Evolutionary conservation across 2,888 invertebrate species (phyloP), one percentile per base, ranked within the genome.

Genomic region (Zaprionus bogoriensis): DNA sequence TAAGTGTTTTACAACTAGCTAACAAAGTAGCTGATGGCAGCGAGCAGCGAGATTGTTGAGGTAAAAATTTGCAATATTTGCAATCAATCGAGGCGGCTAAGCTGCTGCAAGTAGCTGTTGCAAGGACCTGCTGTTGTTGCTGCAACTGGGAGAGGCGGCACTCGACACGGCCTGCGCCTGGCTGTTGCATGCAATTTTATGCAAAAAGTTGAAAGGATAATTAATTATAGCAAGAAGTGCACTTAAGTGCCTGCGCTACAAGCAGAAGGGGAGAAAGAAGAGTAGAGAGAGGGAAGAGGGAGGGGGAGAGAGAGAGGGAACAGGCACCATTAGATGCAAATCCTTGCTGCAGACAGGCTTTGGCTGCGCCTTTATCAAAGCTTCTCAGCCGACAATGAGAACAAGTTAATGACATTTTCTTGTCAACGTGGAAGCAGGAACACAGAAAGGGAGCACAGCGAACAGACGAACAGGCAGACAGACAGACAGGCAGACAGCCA

Each of bases 141-240:
- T 44, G 20, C n/a, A 20, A 2, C 38, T 19, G 10, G 22, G n/a
- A 48, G 45, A 41, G 58, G 44, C 52, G 45, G 10, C 25, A 50
- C 38, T 44, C 46, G 51, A 23, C 52, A 55, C 72, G 74, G 12
- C 65, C 45, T 61, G 36, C 47, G 52, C 64, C 63, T 68, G 75
- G 65, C 74, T 81, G 85, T 76, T 80, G 84, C 74, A 84, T 81
- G 75, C 76, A 81, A 82, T 84, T 82, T 84, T 84, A 82, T 82
- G 82, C 82, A 75, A 79, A 84, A 85, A 77, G 82, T 83, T 73
- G 77, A 79, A 75, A 84, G 82, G 83, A 83, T 86, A 88, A 87
- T 87, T 83, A 87, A 89, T 88, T 88, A 87, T 83, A 87, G 77
- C 84, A 85, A 87, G 87, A 87, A 87, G 82, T 86, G 84, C 84